Base-by-base conservation (phyloP, 2,888 invertebrate genomes). In the Caenorhabditis uteleia region DNA sequence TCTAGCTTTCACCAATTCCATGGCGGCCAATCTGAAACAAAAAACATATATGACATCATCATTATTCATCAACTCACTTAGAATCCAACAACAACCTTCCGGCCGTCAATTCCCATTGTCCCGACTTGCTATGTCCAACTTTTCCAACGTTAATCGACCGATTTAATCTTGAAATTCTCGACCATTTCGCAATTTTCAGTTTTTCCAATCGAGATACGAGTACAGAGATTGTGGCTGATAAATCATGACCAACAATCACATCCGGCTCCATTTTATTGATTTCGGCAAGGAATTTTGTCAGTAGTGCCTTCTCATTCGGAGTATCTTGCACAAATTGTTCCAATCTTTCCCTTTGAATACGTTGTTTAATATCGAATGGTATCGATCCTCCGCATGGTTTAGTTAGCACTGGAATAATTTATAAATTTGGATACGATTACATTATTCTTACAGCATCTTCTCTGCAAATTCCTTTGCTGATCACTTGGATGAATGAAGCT, bases 241-340 rank as follows among this genome's bases (percentile, higher is more conserved):
- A 86, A 84, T 98, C 97, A 81, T 95, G 93, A 0, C 95, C 95
- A 2, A 97, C 89, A 38, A 98, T 88, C 26, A 97, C 85, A 85
- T 99, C 98, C 82, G 97, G 92, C 79, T 98, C 97, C 47, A 91
- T 48, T 47, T 86, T 79, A 84, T 90, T 89, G 74, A 95, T 89
- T 82, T 91, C 91, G 0, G 90, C 90, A 78, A 97, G 87, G 70
- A 97, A 90, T 84, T 89, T 90, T 78, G 90, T 91, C 0, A 98
- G 86, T 12, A 98, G 86, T 16, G 91, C 91, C 59, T 92, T 86
- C 85, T 98, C 97, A 0, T 90, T 90, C 62, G 92, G 91, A 62
- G 85, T 89, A 84, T 90, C 89, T 55, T 90, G 89, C 1, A 91
- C 88, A 10, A 54, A 44, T 12, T 55, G 53, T 1, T 36, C 38